Evolutionary conservation across 2,113 vertebrate genomes (phyloP), one percentile per base, ranked within the genome.

Genomic region (Recurvirostra avosetta): DNA sequence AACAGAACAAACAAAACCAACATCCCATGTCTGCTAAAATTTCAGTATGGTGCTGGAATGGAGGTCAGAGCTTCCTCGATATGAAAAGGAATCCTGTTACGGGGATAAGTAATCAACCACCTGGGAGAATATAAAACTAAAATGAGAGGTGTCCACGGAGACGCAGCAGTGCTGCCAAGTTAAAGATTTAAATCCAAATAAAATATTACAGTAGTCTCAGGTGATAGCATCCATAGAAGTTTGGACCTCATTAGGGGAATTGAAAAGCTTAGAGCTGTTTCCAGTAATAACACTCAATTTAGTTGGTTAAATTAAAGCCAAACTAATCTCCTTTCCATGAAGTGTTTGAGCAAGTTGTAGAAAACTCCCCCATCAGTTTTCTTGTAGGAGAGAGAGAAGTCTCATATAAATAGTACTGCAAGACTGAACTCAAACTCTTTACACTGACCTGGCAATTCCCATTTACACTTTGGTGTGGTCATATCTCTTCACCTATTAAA

Each of bases 141-240:
- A 97, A 96, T 81, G 92, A 97, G 82, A 92, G 92, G 91, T 94
- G 61, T 95, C 86, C 95, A 67, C 19, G 61, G 96, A 97, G 94
- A 95, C 86, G 4, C 38, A 93, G 80, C 73, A 92, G 88, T 56
- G 56, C 95, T 97, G 88, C 87, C 97, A 96, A 95, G 63, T 94
- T 75, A 90, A 91, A 96, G 95, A 87, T 94, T 90, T 95, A 67
- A 96, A 88, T 96, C 95, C 90, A 98, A 98, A 97, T 96, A 97
- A 97, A 97, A 97, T 95, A 95, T 97, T 96, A 96, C 94, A 94
- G 94, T 96, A 94, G 94, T 97, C 96, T 98, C 97, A 97, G 92
- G 94, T 97, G 97, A 97, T 97, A 97, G 96, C 96, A 97, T 97
- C 96, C 91, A 94, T 96, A 89, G 94, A 96, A 91, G 59, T 88